Percentiles rank a stretch among this genome's conserved stretches.
Conservation (phyloP, 2,797 vertebrate genomes). For the Syngnathus rostellatus region DNA sequence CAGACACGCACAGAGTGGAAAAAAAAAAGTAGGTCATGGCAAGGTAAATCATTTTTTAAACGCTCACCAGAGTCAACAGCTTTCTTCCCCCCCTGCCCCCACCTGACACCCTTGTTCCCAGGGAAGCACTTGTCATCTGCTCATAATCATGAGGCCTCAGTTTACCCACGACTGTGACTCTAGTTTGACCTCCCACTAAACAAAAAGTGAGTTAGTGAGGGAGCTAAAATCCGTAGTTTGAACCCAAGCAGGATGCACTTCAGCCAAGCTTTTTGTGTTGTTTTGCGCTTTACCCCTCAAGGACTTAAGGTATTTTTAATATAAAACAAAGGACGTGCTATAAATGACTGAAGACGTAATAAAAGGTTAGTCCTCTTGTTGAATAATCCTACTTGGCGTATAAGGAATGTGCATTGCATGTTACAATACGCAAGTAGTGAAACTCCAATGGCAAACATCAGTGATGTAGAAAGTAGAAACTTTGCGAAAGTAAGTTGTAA, state of each 20-base stretch:
- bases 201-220: constrained; percentile 36
- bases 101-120: constrained; percentile 6
- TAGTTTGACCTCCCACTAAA: constrained; percentile 38
- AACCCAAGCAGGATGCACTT: constrained; percentile 12
- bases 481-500: not conserved
- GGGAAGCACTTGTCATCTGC: constrained; percentile 45
- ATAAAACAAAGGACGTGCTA: not conserved
- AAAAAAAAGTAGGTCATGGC: constrained; percentile 57
- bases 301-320: not conserved
- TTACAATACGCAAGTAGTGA: not conserved
- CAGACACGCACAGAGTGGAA: constrained; percentile 23
- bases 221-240: constrained; percentile 20
- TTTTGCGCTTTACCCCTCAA: not conserved
- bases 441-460: not conserved
- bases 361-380: not conserved
- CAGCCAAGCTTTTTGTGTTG: not conserved
- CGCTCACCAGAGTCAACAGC: constrained; percentile 46
- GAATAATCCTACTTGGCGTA: not conserved
- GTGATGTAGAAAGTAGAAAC: not conserved
- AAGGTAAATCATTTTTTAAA: constrained; percentile 62
- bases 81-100: constrained; percentile 5
- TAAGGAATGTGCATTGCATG: not conserved
- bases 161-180: constrained; percentile 29
- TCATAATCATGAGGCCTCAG: constrained; percentile 29
- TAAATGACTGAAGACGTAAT: not conserved